Base-by-base conservation (phyloP, 2,797 vertebrate genomes). In the Momotus momota region DNA sequence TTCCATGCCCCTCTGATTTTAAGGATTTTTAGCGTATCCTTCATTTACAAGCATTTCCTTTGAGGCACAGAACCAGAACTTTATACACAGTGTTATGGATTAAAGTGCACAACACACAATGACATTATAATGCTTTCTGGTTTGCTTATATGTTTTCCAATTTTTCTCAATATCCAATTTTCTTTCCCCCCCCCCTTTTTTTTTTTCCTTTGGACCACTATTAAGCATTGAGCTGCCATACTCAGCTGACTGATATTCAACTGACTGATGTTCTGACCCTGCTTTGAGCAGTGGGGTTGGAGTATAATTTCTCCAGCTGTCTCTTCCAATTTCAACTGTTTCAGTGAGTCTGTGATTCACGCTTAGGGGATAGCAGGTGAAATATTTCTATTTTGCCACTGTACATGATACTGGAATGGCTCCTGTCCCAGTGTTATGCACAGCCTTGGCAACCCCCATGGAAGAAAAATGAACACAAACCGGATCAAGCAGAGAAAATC, bases 401-500 rank as follows among this genome's bases (percentile, higher is more conserved):
- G 49, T 14, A 71, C 65, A 54, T 83, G 86, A 38, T 26, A 26
- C 21, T 74, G 72, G 78, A 89, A 92, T 91, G 29, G 2, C 40
- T 94, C 45, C 75, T 83, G 69, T 62, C 80, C 80, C 75, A 51
- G 45, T 7, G 45, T 73, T 61, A 80, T 5, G 35, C 90, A 74
- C 38, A 94, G 72, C n/a, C 77, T 81, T 84, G 27, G 64, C 67
- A 85, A 6, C 17, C 14, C 31, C 16, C 16, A 0, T 2, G 46
- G 16, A 26, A 95, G 88, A 97, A 91, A 97, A 95, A 97, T 74
- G 80, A 88, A 86, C 4, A 4, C 38, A 78, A 94, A 93, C 58
- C 54, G 57, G 19, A 95, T 91, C 65, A 72, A 84, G 80, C 86
- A 74, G 70, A 92, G 88, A 96, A 95, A 96, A 96, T 90, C 93